Evolutionary conservation across 2,113 vertebrate genomes (phyloP).

Genomic region (Rafetus swinhoei): DNA sequence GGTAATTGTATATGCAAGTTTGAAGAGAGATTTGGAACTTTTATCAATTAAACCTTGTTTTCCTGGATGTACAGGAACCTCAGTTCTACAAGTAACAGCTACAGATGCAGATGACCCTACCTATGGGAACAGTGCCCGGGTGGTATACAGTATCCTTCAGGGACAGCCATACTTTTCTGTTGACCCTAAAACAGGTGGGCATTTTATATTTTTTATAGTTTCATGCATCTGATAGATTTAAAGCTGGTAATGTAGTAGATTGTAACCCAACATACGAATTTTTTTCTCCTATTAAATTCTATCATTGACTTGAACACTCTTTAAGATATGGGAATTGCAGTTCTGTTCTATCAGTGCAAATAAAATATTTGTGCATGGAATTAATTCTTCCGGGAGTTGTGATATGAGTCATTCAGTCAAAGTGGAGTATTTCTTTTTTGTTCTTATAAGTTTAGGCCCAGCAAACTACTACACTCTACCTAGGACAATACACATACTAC

Average conservation of each 20-base stretch:
- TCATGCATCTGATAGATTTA: neutral
- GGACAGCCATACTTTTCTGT: slow-evolving; percentile 98
- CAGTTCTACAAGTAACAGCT: slow-evolving; percentile 95
- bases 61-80: slow-evolving; percentile 85
- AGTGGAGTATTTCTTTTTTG: neutral
- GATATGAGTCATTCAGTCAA: slow-evolving; percentile 6
- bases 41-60: slow-evolving; percentile 55
- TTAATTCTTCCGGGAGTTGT: neutral
- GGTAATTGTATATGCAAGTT: neutral
- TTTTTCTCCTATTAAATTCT: neutral
- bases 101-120: slow-evolving; percentile 96
- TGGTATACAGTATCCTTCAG: slow-evolving; percentile 97
- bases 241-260: neutral
- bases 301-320: neutral
- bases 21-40: neutral
- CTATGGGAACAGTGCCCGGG: slow-evolving; percentile 95
- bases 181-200: slow-evolving; percentile 94
- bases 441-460: slow-evolving; percentile 20
- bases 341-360: slow-evolving; percentile 14
- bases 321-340: neutral
- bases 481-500: neutral
- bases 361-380: neutral
- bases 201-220: neutral
- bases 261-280: neutral
- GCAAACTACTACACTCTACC: neutral